Percentiles rank a stretch among this genome's conserved stretches.
phyloP scores from a whole-genome alignment of 2,797 vertebrate genomes.

The Eurystomus glaucurus region DNA sequence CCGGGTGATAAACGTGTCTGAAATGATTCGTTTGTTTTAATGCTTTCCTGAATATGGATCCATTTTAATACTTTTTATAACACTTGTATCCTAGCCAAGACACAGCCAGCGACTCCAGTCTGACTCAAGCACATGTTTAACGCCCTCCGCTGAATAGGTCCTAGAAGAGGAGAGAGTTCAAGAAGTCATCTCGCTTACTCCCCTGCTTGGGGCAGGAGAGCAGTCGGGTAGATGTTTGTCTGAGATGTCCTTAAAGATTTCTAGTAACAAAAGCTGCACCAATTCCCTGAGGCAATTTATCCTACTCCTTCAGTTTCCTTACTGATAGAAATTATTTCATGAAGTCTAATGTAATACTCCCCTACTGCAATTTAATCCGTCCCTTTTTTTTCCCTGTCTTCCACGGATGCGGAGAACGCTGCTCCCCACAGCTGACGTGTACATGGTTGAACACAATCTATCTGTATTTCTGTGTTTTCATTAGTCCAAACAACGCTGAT shows the following conservation, averaged over 20 bases:
- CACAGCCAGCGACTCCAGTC: background rate
- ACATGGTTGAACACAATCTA: background rate
- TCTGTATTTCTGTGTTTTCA: rapidly evolving
- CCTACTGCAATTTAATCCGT: background rate
- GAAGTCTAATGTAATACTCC: background rate
- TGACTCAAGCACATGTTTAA: background rate
- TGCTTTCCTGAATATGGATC: slow-evolving; percentile 51
- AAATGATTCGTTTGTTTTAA: slow-evolving; percentile 23
- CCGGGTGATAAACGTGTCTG: slow-evolving; percentile 17
- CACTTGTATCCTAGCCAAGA: slow-evolving; percentile 11
- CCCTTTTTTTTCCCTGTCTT: background rate
- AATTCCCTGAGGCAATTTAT: background rate
- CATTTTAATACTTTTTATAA: slow-evolving; percentile 50
- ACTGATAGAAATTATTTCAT: background rate
- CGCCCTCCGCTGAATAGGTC: background rate
- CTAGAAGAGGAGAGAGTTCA: slow-evolving; percentile 9
- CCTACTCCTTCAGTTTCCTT: background rate
- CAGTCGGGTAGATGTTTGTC: background rate
- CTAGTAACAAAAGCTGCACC: background rate
- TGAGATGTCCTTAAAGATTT: slow-evolving; percentile 9
- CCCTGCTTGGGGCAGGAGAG: background rate
- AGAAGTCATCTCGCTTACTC: background rate
- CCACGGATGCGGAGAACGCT: background rate
- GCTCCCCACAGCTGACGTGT: background rate
- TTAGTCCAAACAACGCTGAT: background rate